Evolutionary conservation across 2,797 vertebrate species (phyloP).

Genomic region (Peromyscus melanophrys): DNA sequence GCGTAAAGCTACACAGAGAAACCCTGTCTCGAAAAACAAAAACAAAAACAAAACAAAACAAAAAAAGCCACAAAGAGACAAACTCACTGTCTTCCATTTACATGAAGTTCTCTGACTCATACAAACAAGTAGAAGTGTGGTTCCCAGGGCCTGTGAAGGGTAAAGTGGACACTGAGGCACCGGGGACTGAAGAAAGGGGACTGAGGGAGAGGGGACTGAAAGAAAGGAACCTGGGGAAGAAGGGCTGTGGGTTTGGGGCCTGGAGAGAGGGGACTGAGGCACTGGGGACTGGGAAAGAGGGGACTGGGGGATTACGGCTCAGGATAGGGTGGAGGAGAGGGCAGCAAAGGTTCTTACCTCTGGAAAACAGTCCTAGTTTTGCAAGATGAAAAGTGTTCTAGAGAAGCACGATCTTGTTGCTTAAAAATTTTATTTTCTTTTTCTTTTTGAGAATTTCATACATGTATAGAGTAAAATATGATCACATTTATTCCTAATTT

Average conservation of each 20-base stretch:
- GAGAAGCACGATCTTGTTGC: not conserved
- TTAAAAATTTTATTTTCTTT: not conserved
- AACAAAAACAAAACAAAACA: too few relatives aligned
- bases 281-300: not conserved
- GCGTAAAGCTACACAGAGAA: too few relatives aligned
- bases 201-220: not conserved
- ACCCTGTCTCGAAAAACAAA: too few relatives aligned
- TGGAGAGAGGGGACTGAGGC: not conserved
- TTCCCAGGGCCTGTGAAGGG: not conserved
- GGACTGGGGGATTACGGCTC: not conserved
- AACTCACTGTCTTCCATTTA: not conserved
- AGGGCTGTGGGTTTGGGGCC: not conserved
- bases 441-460: not conserved
- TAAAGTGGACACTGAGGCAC: not conserved
- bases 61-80: not conserved
- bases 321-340: accelerated
- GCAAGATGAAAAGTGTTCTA: not conserved
- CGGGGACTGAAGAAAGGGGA: not conserved
- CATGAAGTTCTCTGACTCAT: not conserved
- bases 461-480: not conserved
- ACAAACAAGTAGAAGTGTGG: not conserved
- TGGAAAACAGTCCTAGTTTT: not conserved
- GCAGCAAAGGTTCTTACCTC: not conserved
- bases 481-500: not conserved
- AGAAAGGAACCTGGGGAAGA: not conserved